Conservation (phyloP, 2,797 vertebrate genomes). For the Lagocephalus sceleratus region DNA sequence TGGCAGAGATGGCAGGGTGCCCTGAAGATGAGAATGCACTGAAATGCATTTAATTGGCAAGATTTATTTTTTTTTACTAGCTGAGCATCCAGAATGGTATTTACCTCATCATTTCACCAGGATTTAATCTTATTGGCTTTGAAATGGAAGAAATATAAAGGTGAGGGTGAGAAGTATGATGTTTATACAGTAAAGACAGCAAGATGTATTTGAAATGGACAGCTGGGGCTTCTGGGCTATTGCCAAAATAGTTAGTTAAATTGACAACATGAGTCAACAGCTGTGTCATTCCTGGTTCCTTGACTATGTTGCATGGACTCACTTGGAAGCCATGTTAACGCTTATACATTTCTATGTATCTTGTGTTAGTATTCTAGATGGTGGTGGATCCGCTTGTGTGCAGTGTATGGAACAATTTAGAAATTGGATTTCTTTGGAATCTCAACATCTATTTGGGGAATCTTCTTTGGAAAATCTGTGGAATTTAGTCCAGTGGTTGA, state of each 20-base stretch:
- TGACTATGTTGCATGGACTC: conserved; percentile 1
- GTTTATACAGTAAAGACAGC: too few species aligned
- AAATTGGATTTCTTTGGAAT: too few species aligned
- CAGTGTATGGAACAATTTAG: too few species aligned
- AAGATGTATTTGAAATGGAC: too few species aligned
- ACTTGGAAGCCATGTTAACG: background rate
- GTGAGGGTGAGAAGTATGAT: too few species aligned
- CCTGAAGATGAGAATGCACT: conserved; percentile 61
- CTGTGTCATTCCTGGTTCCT: conserved; percentile 2
- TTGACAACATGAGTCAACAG: background rate
- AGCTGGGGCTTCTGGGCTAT: too few species aligned
- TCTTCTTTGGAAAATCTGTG: too few species aligned
- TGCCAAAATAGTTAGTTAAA: conserved; percentile 11
- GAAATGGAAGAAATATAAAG: too few species aligned
- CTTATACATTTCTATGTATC: background rate
- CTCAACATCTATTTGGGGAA: too few species aligned
- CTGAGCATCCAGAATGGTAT: conserved; percentile 47
- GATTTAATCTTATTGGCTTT: background rate
- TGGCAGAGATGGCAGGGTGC: conserved; percentile 73
- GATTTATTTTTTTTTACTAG: background rate
- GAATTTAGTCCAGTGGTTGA: too few species aligned
- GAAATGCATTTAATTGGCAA: conserved; percentile 34
- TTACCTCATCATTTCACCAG: conserved; percentile 24
- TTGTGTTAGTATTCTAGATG: too few species aligned
- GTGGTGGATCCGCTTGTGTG: too few species aligned